Base-by-base conservation (phyloP, 2,888 invertebrate genomes). In the Sycophila texana region DNA sequence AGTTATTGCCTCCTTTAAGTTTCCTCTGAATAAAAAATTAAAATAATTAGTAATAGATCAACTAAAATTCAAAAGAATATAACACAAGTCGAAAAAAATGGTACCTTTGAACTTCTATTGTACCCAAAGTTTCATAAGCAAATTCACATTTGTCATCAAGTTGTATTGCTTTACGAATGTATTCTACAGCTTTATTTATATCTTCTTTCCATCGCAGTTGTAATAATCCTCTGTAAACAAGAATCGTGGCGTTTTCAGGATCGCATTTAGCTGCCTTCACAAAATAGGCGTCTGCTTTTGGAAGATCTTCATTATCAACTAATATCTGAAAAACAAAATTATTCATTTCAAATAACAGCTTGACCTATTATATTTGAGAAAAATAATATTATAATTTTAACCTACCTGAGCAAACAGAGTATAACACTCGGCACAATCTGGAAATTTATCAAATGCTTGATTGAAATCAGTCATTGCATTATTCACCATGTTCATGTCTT, bases 111-210 rank as follows among this genome's bases (percentile, higher is more conserved):
- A 98, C 97, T 93, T 98, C 97, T 83, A 99, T 95, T 39, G 98
- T 97, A 84, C 97, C 98, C 81, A 98, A 92, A 63, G 98, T 98
- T 92, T 99, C 99, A 90, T 96, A 98, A 12, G 97, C 98, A 92
- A 98, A 95, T 91, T 97, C 96, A 92, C 98, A 98, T 90, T 96
- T 96, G 71, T 96, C 95, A 91, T 99, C 99, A 86, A 97, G 92
- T 88, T 95, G 94, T 83, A 98, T 94, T 0, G 97, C 97, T 89
- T 95, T 93, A 82, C 94, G 94, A 86, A 98, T 95, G 80, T 95
- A 92, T 83, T 94, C 92, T 0, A 96, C 93, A 26, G 97, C 96
- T 86, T 94, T 94, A 14, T 95, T 94, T 81, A 96, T 93, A 87
- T 97, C 95, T 78, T 95, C 95, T 84, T 94, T 95, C 94, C 96